Evolutionary conservation across 2,888 invertebrate species (phyloP).

Genomic region (Philaethria dido): DNA sequence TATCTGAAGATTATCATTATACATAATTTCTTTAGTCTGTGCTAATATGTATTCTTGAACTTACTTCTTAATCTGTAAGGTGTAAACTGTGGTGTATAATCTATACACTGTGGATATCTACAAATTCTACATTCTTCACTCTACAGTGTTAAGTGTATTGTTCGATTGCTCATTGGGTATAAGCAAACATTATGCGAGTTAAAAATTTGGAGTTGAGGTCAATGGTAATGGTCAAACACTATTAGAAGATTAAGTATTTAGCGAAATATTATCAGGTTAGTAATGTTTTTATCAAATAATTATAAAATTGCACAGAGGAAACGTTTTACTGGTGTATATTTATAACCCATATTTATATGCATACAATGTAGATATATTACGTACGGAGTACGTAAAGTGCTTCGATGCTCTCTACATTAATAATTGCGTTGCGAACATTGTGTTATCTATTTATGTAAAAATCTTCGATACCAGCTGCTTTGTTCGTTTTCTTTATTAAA

Average conservation of each 20-base stretch:
- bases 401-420: slow-evolving; percentile 8
- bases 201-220: neutral
- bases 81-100: neutral
- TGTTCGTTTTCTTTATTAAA: slow-evolving; percentile 7
- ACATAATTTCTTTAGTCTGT: neutral
- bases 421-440: slow-evolving; percentile 28
- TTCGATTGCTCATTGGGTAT: slow-evolving; percentile 10
- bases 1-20: no score
- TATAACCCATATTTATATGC: slow-evolving; percentile 18
- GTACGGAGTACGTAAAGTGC: slow-evolving; percentile 8
- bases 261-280: slow-evolving; percentile 11
- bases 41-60: neutral
- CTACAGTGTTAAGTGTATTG: slow-evolving; percentile 10
- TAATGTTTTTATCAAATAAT: slow-evolving; percentile 11
- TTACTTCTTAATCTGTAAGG: neutral
- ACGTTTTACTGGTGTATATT: slow-evolving; percentile 12
- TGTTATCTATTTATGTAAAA: slow-evolving; percentile 27
- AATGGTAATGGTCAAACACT: slow-evolving; percentile 11
- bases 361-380: slow-evolving; percentile 12
- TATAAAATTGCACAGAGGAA: neutral
- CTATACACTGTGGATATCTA: neutral
- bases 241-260: slow-evolving; percentile 7
- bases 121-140: neutral
- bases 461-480: slow-evolving; percentile 6
- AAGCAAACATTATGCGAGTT: slow-evolving; percentile 10